Conservation (phyloP, 2,113 vertebrate species). For the Cyanoderma ruficeps region DNA sequence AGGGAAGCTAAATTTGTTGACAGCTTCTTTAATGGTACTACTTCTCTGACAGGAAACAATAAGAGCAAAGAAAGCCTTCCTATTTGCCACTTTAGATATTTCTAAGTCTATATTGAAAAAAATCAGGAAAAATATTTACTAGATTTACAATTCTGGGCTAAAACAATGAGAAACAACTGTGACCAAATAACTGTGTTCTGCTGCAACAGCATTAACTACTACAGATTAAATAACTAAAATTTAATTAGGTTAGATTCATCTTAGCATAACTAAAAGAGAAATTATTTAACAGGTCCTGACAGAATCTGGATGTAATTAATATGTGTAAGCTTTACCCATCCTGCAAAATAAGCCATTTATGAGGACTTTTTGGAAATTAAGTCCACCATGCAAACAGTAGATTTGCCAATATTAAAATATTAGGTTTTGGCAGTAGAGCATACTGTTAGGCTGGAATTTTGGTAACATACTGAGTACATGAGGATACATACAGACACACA, state of each 20-base stretch:
- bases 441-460: not conserved
- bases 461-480: not conserved
- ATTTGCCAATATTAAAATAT: not conserved
- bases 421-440: not conserved
- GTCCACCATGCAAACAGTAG: not conserved
- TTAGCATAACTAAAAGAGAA: not conserved
- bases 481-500: not conserved
- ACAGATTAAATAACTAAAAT: constrained; percentile 26
- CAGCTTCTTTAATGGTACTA: not conserved
- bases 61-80: not conserved
- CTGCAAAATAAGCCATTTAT: not conserved
- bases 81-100: not conserved
- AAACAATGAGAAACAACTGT: not conserved
- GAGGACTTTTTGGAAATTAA: not conserved
- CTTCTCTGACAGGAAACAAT: constrained; percentile 5
- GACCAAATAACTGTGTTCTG: constrained; percentile 1
- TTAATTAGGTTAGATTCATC: constrained; percentile 29
- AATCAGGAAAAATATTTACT: not conserved
- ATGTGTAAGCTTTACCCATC: not conserved
- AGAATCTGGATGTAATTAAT: constrained; percentile 29
- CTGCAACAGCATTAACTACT: constrained; percentile 21
- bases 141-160: not conserved
- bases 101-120: not conserved
- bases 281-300: constrained; percentile 32
- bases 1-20: not conserved